A percentile compares a stretch with the other conserved stretches of the same genome.
Conservation (phyloP, 1,140 invertebrate genomes). For the Drosophila triauraria region DNA sequence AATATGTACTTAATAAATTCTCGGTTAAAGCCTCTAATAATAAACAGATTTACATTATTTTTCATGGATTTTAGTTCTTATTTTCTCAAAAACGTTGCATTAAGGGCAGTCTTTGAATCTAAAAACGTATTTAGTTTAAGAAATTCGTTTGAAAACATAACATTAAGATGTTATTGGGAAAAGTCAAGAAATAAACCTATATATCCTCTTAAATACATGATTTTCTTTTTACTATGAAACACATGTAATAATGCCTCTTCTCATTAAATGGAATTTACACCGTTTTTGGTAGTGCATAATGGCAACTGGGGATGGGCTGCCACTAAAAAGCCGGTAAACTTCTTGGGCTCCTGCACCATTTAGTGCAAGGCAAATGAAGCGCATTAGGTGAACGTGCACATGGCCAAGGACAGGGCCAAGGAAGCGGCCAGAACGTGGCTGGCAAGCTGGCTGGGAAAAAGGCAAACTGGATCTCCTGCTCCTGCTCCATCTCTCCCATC, state of each 20-base stretch:
- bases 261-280: no score
- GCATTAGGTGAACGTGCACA: slow-evolving; percentile 74
- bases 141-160: no score
- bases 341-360: slow-evolving; percentile 50
- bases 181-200: neutral
- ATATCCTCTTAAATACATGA: neutral
- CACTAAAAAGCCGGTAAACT: slow-evolving; percentile 13
- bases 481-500: slow-evolving; percentile 3
- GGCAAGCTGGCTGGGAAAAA: slow-evolving; percentile 5
- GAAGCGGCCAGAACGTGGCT: slow-evolving; percentile 17
- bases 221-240: neutral
- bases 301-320: slow-evolving; percentile 22
- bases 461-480: slow-evolving; percentile 15
- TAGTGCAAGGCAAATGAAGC: slow-evolving; percentile 81
- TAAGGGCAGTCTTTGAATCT: no score
- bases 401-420: slow-evolving; percentile 22
- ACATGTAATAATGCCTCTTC: neutral
- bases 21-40: no score
- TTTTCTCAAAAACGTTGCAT: no score
- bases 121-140: no score
- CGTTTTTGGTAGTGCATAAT: slow-evolving; percentile 29
- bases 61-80: no score
- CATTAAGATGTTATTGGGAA: no score
- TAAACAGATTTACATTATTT: no score
- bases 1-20: no score